phyloP scores from a whole-genome alignment of 37 sponge, comb jelly and placozoan species.

The Aplysina aerophoba region DNA sequence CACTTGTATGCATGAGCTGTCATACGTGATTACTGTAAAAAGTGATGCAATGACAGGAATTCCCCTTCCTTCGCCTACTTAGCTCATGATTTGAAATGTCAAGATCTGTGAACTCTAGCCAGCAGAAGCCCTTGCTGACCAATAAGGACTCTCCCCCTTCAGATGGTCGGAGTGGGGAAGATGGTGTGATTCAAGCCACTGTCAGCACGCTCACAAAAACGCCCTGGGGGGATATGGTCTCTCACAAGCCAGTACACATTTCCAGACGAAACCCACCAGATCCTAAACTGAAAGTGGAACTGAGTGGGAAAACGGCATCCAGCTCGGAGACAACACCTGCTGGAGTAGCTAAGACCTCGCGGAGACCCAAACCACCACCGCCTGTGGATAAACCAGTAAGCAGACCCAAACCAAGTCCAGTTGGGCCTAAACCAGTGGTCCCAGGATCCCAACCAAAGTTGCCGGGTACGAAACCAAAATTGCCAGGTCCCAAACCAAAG shows the following conservation, averaged over 20 bases:
- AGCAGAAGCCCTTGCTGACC: no score
- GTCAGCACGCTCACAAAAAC: conserved; percentile 1
- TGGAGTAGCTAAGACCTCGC: background rate
- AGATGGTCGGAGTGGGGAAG: no score
- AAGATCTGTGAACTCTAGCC: no score
- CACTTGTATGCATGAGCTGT: no score
- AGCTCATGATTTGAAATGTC: no score
- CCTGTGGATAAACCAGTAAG: background rate
- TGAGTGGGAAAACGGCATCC: background rate
- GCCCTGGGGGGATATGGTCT: conserved; percentile 16
- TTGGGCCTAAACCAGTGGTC: background rate
- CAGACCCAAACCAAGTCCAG: background rate
- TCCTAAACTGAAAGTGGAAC: no score
- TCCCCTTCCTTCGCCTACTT: no score
- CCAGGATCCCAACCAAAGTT: background rate
- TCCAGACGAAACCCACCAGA: no score
- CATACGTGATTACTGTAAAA: no score
- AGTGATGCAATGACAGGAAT: no score
- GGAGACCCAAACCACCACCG: background rate
- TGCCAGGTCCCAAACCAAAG: background rate
- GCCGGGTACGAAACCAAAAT: background rate
- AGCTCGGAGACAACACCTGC: background rate
- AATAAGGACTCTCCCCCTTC: no score
- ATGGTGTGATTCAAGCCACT: background rate
- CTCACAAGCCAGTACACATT: no score